Evolutionary conservation across 1,140 invertebrate genomes (phyloP), one percentile per base, ranked within the genome.

Genomic region (Triops cancriformis): DNA sequence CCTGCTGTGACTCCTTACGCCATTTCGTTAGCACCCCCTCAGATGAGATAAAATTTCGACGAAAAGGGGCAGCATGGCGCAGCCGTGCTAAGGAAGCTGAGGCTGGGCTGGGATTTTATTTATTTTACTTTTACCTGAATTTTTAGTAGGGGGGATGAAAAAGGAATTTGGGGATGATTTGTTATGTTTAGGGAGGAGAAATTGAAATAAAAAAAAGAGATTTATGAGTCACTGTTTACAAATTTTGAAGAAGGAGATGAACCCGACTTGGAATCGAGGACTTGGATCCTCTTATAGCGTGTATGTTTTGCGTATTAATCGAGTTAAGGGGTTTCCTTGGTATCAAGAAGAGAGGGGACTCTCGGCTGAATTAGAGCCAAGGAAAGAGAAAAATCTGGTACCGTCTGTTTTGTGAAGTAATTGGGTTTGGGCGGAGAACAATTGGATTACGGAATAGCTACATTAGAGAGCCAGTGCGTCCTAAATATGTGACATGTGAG

Each of bases 151-250:
- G 14, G 11, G 14, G 51, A 64, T 64, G 51, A 37, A 37, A 37
- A 2, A 37, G 31, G 51, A 64, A 64, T 64, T 64, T 64, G 14
- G 14, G 23, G 23, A 23, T 64, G 51, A 64, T 64, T 64, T 64
- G 51, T 64, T 64, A 18, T 23, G 14, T 64, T 64, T 64, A 64
- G 51, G 31, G 31, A 64, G 51, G 51, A 6, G 14, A 64, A 64
- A n/a, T 18, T 64, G 51, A 64, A 64, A n/a, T 64, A 64, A 64
- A 64, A 45, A 45, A 45, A 64, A 23, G 3, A n/a, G 18, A 64
- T 64, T 64, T 64, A 64, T 64, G 51, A 64, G 18, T 64, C 51
- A 64, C n/a, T 64, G 51, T 64, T 64, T 64, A 14, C 51, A 64
- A 64, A 64, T 64, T 5, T 64, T 5, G 51, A 14, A 23, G 14